These are phyloP conservation scores for Lutraria rhynchaena DNA, from an alignment of 1,140 invertebrate species.

Conservation along the genomic window DNA sequence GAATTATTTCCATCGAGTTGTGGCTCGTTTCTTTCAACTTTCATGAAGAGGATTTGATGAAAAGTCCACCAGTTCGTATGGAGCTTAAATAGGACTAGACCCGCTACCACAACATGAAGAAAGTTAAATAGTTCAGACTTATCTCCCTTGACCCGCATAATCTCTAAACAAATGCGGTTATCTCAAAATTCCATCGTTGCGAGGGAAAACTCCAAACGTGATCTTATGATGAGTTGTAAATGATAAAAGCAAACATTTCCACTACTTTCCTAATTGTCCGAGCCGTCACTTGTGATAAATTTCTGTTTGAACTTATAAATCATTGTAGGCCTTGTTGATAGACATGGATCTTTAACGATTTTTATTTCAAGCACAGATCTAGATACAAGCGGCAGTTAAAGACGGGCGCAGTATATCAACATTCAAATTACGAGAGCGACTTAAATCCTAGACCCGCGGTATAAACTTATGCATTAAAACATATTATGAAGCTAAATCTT, in stretches of 20 bases:
- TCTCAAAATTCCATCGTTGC: constrained; percentile 50
- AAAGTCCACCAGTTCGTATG: too few relatives aligned
- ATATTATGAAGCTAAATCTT: background rate
- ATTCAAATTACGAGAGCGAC: background rate
- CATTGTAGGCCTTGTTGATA: constrained; percentile 31
- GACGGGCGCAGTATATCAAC: constrained; percentile 20
- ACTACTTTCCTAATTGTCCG: constrained; percentile 52
- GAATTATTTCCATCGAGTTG: too few relatives aligned
- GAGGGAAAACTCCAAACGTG: constrained; percentile 49
- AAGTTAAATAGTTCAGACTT: constrained; percentile 41
- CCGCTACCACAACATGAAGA: background rate
- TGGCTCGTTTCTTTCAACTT: too few relatives aligned
- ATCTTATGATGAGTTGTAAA: constrained; percentile 48
- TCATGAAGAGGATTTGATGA: too few relatives aligned
- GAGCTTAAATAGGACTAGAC: too few relatives aligned
- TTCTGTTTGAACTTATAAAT: constrained; percentile 48
- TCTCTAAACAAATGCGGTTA: constrained; percentile 47
- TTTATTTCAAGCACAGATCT: constrained; percentile 7
- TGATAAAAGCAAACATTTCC: constrained; percentile 41
- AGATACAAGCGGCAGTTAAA: constrained; percentile 8
- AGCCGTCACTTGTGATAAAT: constrained; percentile 42
- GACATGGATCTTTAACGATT: constrained; percentile 23
- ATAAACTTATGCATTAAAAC: constrained; percentile 19
- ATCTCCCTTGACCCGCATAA: constrained; percentile 57
- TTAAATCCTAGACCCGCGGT: constrained; percentile 18